phyloP scores from a whole-genome alignment of 2,797 vertebrate species.

The Cuniculus paca region DNA sequence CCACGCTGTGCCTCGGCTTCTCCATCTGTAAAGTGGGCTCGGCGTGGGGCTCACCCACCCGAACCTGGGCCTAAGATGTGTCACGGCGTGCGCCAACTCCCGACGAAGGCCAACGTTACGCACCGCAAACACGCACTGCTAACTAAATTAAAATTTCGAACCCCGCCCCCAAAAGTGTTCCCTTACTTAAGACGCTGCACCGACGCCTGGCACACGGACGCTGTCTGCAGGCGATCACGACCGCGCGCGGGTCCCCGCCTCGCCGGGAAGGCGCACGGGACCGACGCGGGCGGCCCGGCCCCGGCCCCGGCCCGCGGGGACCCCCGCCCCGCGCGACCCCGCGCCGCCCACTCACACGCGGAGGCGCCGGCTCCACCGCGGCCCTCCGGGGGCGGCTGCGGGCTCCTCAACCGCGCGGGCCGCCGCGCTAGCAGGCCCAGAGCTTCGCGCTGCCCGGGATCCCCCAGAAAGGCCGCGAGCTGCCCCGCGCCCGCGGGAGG shows the following conservation, averaged over 20 bases:
- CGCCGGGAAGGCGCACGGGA: neutral
- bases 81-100: neutral
- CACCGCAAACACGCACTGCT: neutral
- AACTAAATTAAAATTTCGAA: neutral
- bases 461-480: neutral
- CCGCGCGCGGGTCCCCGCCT: neutral
- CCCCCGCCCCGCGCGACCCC: too few species aligned
- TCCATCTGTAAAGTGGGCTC: neutral
- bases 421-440: too few species aligned
- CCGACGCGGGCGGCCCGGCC: neutral
- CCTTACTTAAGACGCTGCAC: neutral
- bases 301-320: too few species aligned
- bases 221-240: neutral
- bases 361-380: neutral
- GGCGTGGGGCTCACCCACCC: neutral
- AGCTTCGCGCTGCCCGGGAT: neutral
- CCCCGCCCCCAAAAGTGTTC: neutral
- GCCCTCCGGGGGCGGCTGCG: too few species aligned
- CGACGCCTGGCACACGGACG: rapidly evolving
- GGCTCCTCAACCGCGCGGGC: neutral
- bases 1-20: neutral
- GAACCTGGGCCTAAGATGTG: neutral
- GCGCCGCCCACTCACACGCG: neutral
- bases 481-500: rapidly evolving
- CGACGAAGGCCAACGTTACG: neutral